phyloP scores from a whole-genome alignment of 2,888 invertebrate genomes.

The Cordilura impudica region DNA sequence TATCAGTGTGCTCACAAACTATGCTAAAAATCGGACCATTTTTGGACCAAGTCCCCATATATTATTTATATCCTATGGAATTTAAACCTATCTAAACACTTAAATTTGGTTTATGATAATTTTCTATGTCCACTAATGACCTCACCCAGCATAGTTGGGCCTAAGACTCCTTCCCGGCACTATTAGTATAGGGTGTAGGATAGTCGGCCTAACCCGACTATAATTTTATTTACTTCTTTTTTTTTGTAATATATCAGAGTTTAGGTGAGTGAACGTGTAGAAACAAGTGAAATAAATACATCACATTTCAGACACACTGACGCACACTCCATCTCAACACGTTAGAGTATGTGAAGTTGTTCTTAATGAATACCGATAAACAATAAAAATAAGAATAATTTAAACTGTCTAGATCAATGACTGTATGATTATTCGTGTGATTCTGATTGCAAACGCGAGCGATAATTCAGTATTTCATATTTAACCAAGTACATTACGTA shows the following conservation, averaged over 20 bases:
- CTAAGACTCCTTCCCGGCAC: too few species aligned
- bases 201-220: too few species aligned
- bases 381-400: neutral
- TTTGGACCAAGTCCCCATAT: too few species aligned
- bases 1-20: too few species aligned
- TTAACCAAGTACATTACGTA: neutral
- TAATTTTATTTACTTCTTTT: too few species aligned
- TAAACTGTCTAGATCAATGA: neutral
- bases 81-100: too few species aligned
- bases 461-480: neutral
- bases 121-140: too few species aligned
- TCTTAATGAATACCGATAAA: neutral
- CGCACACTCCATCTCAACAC: neutral
- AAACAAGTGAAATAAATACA: neutral
- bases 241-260: neutral
- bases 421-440: neutral
- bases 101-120: too few species aligned
- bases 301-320: neutral
- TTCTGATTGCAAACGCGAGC: neutral
- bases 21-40: too few species aligned
- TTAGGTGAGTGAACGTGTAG: neutral
- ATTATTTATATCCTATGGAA: too few species aligned
- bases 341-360: neutral
- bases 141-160: too few species aligned
- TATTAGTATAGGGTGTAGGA: too few species aligned